Evolutionary conservation across 2,113 vertebrate species (phyloP).

Genomic region (Podiceps cristatus): DNA sequence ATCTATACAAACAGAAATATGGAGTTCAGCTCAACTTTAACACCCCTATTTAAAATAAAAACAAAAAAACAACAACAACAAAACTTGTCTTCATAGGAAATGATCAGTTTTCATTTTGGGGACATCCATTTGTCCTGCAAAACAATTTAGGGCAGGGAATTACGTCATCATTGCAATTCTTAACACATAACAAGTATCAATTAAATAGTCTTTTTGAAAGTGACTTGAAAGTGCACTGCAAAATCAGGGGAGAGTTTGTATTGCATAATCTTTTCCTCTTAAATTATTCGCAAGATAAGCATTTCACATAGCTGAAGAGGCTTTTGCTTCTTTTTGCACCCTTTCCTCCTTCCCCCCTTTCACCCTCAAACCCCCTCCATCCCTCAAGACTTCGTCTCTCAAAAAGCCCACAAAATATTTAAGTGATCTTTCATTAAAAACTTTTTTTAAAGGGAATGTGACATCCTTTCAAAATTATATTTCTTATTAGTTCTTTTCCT

Average conservation of each 20-base stretch:
- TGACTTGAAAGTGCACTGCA: not conserved
- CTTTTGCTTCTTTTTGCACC: not conserved
- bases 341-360: not conserved
- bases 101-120: not conserved
- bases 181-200: not conserved
- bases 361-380: not conserved
- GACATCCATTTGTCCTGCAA: not conserved
- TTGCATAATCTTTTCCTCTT: not conserved
- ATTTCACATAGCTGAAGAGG: not conserved
- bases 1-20: not conserved
- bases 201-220: not conserved
- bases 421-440: not conserved
- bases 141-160: not conserved
- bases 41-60: not conserved
- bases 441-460: not conserved
- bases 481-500: not conserved
- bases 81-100: not conserved
- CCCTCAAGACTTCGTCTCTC: not conserved
- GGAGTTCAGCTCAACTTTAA: not conserved
- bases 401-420: not conserved
- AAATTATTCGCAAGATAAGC: not conserved
- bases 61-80: no score
- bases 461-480: not conserved
- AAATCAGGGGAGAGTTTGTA: not conserved
- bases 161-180: not conserved